Percentiles rank a stretch among this genome's conserved stretches.
These are phyloP conservation scores for Celastrina argiolus DNA, from an alignment of 2,888 invertebrate species.

Conservation along the genomic window DNA sequence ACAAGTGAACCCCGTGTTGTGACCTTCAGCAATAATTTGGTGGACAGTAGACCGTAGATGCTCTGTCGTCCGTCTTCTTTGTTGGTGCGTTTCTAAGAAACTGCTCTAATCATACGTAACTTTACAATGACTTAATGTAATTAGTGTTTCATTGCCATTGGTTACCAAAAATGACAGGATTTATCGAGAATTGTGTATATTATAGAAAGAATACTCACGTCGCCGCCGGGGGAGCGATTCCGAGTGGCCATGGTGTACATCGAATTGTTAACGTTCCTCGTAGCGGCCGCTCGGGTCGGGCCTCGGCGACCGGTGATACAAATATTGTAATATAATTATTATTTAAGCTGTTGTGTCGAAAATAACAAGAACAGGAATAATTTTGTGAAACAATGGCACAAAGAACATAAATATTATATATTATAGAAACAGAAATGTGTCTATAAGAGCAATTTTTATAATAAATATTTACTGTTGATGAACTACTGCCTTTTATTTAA, in stretches of 20 bases:
- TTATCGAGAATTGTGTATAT: slow-evolving; percentile 73
- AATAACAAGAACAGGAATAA: slow-evolving; percentile 78
- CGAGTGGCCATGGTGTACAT: slow-evolving; percentile 63
- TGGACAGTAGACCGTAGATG: slow-evolving; percentile 46
- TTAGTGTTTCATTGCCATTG: slow-evolving; percentile 72
- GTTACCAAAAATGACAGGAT: slow-evolving; percentile 79
- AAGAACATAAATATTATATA: slow-evolving; percentile 77
- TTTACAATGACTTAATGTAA: slow-evolving; percentile 59
- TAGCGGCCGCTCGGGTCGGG: slow-evolving; percentile 63
- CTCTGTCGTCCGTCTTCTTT: slow-evolving; percentile 55
- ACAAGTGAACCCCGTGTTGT: slow-evolving; percentile 45
- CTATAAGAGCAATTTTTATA: slow-evolving; percentile 79
- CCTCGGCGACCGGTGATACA: slow-evolving; percentile 65
- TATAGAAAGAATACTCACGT: slow-evolving; percentile 68
- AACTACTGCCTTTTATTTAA: slow-evolving; percentile 61
- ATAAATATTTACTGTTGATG: slow-evolving; percentile 79
- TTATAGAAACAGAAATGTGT: slow-evolving; percentile 77
- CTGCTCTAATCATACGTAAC: slow-evolving; percentile 64
- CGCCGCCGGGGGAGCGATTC: slow-evolving; percentile 60
- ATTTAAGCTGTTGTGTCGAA: slow-evolving; percentile 76
- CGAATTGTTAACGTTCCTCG: slow-evolving; percentile 75
- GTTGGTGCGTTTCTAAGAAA: slow-evolving; percentile 58
- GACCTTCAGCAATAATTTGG: slow-evolving; percentile 65
- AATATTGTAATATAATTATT: slow-evolving; percentile 75
- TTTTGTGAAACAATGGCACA: slow-evolving; percentile 78